These are phyloP conservation scores for Odontomachus brunneus DNA, from an alignment of 1,140 invertebrate species.

Conservation along the genomic window DNA sequence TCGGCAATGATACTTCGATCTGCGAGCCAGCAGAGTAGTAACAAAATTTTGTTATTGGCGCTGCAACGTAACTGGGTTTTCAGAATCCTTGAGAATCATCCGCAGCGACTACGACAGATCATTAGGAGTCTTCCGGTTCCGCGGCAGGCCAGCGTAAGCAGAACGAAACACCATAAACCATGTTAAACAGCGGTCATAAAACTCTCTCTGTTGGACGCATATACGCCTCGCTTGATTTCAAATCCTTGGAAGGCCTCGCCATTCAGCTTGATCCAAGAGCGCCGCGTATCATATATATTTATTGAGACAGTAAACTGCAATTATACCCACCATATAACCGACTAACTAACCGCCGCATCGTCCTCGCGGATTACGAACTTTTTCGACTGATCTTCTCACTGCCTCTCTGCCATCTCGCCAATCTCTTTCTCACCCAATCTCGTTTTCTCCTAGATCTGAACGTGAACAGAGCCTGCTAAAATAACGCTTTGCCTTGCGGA, in stretches of 20 bases:
- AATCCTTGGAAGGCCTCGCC: conserved; percentile 75
- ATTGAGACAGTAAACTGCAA: conserved; percentile 83
- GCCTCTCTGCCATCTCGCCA: neutral
- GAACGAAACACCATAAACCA: conserved; percentile 73
- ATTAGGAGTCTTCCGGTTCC: conserved; percentile 78
- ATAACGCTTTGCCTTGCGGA: neutral
- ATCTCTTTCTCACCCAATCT: neutral
- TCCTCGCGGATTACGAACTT: conserved; percentile 36
- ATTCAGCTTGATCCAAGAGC: conserved; percentile 46
- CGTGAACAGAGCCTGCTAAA: neutral
- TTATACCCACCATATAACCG: conserved; percentile 77
- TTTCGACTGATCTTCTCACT: conserved; percentile 11
- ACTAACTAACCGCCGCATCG: conserved; percentile 76
- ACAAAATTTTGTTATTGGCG: conserved; percentile 39
- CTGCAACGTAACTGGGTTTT: neutral
- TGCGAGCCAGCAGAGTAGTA: neutral
- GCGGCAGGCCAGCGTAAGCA: conserved; percentile 40
- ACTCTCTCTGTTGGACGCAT: conserved; percentile 43
- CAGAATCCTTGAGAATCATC: conserved; percentile 12
- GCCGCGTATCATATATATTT: conserved; percentile 79
- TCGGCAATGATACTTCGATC: neutral
- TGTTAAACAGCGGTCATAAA: conserved; percentile 77
- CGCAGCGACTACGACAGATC: conserved; percentile 40
- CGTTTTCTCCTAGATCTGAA: neutral
- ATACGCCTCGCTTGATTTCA: conserved; percentile 75